Base-by-base conservation (phyloP, 2,113 vertebrate species). In the Tupaia chinensis region DNA sequence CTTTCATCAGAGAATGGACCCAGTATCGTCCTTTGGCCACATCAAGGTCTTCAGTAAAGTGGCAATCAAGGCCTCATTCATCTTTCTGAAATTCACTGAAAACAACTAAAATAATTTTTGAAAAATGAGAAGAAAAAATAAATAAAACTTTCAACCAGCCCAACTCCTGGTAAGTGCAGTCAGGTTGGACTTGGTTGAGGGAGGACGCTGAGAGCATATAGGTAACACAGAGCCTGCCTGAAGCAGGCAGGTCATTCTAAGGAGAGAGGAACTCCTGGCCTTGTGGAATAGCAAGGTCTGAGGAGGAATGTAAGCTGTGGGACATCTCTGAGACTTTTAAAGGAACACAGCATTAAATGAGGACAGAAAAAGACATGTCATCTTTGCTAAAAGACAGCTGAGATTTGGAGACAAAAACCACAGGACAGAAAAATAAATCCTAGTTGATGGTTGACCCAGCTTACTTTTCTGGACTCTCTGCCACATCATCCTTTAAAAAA, bases 1-100 rank as follows among this genome's bases (percentile, higher is more conserved):
- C 81, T 83, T 95, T 96, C 91, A 87, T 94, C 88, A 94, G 69
- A 73, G 95, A 96, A 60, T 87, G 12, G 69, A 78, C 93, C 77
- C 83, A 94, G 58, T 77, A 72, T 87, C 85, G 66, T 95, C 85
- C 19, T 32, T 84, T 92, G 58, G 74, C 17, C 27, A 65, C 79
- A 68, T 92, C 34, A 96, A 85, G 78, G 61, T 81, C 68, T 61
- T 89, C 44, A 77, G 32, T 68, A 22, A 15, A 80, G 61, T 72
- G 63, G 61, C 23, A 94, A 27, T 88, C 80, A 77, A 93, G 54
- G 22, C 32, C 61, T 66, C 20, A 69, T 29, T 81, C 60, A 54
- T 84, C 25, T 85, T 93, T 93, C 56, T 87, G 81, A 87, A 95
- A 78, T 22, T n/a, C 29, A 58, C n/a, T 72, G 68, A 91, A 85